Percentiles rank a stretch among this genome's conserved stretches.
Conservation (phyloP, 2,888 invertebrate species). For the Cremastinae sp. region DNA sequence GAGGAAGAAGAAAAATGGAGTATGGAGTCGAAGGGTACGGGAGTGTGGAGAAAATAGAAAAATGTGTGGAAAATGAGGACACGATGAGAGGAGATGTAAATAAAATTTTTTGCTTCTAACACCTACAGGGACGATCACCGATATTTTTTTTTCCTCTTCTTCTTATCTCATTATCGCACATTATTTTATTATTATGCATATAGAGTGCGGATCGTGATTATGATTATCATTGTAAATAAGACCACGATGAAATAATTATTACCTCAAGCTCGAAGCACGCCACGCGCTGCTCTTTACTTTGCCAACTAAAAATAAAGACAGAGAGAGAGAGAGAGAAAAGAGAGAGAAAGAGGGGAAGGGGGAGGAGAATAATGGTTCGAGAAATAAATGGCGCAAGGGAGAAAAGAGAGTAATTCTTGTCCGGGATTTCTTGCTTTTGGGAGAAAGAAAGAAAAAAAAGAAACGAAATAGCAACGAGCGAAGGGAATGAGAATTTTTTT, state of each 20-base stretch:
- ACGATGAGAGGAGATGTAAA: constrained; percentile 11
- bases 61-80: constrained; percentile 13
- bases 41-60: constrained; percentile 28
- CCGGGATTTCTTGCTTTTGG: background rate
- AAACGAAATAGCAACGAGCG: background rate
- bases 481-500: background rate
- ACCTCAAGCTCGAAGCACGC: constrained; percentile 52
- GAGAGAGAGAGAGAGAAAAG: constrained; percentile 15
- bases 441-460: background rate
- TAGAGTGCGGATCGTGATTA: constrained; percentile 14
- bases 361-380: constrained; percentile 15
- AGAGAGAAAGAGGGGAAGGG: constrained; percentile 1
- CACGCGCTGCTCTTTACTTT: constrained; percentile 54
- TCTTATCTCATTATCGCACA: constrained; percentile 15
- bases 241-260: constrained; percentile 53
- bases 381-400: background rate
- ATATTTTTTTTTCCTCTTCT: constrained; percentile 17
- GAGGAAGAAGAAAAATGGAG: background rate
- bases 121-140: constrained; percentile 26
- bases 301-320: constrained; percentile 56
- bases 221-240: constrained; percentile 44
- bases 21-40: constrained; percentile 8
- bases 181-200: constrained; percentile 31
- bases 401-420: background rate
- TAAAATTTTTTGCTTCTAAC: background rate